Evolutionary conservation across 2,888 invertebrate genomes (phyloP).

Genomic region (Ametastegia equiseti): DNA sequence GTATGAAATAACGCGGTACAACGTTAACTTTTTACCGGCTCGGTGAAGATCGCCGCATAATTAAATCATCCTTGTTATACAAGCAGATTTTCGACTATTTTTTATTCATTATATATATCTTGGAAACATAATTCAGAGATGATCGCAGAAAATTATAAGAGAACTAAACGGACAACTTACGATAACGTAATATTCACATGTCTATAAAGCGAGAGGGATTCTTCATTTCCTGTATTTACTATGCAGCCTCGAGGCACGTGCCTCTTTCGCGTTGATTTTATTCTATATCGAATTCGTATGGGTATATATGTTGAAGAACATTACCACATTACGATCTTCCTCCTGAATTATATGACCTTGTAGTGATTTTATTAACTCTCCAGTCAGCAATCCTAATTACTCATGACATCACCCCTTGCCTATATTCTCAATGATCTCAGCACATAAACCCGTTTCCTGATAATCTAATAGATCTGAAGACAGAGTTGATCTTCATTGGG

Average conservation of each 20-base stretch:
- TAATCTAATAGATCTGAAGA: slow-evolving; percentile 15
- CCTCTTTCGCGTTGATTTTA: not conserved
- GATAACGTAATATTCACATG: not conserved
- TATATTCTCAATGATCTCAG: slow-evolving; percentile 25
- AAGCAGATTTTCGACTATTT: too few relatives aligned
- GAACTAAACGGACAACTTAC: not conserved
- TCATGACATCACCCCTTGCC: slow-evolving; percentile 33
- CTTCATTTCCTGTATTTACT: not conserved
- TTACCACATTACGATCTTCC: not conserved
- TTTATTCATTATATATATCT: not conserved
- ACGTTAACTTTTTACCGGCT: slow-evolving; percentile 14
- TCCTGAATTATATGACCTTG: not conserved
- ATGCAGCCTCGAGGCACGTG: not conserved
- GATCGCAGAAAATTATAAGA: not conserved
- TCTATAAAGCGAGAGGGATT: not conserved
- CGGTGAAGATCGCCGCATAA: not conserved
- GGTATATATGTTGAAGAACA: slow-evolving; percentile 1
- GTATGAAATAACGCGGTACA: slow-evolving; percentile 59
- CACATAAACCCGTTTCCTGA: not conserved
- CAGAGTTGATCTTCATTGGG: not conserved
- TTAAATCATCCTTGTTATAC: not conserved
- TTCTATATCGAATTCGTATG: not conserved
- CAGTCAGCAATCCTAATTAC: slow-evolving; percentile 10
- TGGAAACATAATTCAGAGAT: not conserved
- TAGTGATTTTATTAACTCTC: slow-evolving; percentile 29